These are phyloP conservation scores for Anguilla japonica DNA, from an alignment of 2,113 vertebrate species.

Conservation along the genomic window DNA sequence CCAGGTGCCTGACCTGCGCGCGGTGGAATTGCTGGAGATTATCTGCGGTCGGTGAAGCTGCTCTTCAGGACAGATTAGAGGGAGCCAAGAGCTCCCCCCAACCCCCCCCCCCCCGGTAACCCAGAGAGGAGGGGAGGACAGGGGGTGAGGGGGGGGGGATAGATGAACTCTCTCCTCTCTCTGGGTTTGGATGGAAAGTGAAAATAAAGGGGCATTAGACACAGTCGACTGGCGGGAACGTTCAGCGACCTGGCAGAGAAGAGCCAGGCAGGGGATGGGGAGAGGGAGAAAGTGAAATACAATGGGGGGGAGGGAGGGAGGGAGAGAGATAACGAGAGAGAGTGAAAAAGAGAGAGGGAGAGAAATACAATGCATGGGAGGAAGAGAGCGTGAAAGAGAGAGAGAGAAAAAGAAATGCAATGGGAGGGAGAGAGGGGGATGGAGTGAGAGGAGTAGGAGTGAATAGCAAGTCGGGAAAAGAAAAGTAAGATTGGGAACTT, in stretches of 20 bases:
- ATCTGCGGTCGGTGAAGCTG: background rate
- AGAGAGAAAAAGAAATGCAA: background rate
- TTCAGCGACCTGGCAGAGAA: background rate
- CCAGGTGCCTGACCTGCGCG: background rate
- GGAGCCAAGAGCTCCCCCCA: background rate
- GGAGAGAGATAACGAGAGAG: background rate
- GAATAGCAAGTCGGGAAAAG: background rate
- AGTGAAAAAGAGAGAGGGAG: background rate
- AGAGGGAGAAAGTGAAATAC: background rate
- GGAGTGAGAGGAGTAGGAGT: background rate
- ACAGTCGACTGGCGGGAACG: background rate
- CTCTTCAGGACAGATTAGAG: background rate
- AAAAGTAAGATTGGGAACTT: background rate
- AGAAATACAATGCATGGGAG: background rate
- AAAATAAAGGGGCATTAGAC: background rate
- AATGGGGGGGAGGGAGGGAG: too few relatives aligned
- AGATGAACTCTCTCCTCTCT: background rate
- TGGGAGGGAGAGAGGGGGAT: background rate
- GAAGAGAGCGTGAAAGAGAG: background rate
- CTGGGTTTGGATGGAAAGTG: background rate
- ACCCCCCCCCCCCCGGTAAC: background rate
- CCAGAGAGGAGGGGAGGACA: background rate
- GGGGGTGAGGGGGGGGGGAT: background rate
- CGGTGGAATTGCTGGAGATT: background rate
- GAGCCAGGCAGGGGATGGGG: background rate